Percentiles rank a stretch among this genome's conserved stretches.
phyloP scores from a whole-genome alignment of 2,797 vertebrate species.

The Sebastes jordani region DNA sequence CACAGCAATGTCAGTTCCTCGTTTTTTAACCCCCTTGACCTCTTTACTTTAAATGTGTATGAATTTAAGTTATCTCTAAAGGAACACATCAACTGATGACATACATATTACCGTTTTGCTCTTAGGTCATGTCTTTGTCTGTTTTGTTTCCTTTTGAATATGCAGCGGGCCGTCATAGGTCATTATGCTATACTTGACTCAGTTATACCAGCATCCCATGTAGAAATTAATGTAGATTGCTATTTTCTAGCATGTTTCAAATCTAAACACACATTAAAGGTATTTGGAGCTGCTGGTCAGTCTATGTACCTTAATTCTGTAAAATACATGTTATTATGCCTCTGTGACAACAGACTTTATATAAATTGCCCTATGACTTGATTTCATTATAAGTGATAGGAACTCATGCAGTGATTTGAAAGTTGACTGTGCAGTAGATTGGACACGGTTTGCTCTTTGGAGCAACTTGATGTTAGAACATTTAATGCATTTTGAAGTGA shows the following conservation, averaged over 20 bases:
- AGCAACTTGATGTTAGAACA: constrained; percentile 26
- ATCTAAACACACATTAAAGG: constrained; percentile 68
- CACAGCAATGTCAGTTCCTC: constrained; percentile 28
- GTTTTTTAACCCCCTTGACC: constrained; percentile 2
- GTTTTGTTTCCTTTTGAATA: constrained; percentile 73
- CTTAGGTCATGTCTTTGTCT: neutral
- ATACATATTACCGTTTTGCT: neutral
- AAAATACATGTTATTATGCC: constrained; percentile 57
- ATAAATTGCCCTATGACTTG: constrained; percentile 45
- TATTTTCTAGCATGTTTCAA: constrained; percentile 60
- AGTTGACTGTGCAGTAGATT: constrained; percentile 36
- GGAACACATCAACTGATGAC: neutral
- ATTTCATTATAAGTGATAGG: constrained; percentile 52
- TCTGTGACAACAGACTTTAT: constrained; percentile 48
- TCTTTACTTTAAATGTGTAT: neutral
- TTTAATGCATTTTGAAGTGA: constrained; percentile 49
- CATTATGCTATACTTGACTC: constrained; percentile 42
- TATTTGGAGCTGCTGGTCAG: constrained; percentile 89
- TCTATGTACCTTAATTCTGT: constrained; percentile 78
- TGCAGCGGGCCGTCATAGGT: constrained; percentile 15
- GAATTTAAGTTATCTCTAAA: neutral
- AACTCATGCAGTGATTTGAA: constrained; percentile 52
- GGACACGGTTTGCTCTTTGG: constrained; percentile 35
- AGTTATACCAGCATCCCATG: constrained; percentile 33
- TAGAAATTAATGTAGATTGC: constrained; percentile 46